phyloP scores from a whole-genome alignment of 35 echinoderm and acorn worm species.

The Acanthaster planci region DNA sequence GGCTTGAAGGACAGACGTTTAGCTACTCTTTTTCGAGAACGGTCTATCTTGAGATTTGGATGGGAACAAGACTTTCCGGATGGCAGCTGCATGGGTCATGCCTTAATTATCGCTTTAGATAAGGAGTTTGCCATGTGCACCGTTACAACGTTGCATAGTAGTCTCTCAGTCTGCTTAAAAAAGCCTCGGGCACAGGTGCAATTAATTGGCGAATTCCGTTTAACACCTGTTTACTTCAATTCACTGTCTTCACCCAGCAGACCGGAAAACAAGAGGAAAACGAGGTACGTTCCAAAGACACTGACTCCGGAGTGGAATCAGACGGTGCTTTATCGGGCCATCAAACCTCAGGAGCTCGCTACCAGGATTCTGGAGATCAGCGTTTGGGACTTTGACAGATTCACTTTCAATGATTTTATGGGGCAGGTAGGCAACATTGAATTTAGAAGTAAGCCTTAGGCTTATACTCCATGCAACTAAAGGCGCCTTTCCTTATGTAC shows the following conservation, averaged over 20 bases:
- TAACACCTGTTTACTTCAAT: neutral
- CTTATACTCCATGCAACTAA: no score
- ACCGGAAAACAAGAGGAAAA: slow-evolving; percentile 71
- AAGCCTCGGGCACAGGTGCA: no score
- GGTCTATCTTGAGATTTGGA: no score
- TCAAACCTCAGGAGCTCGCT: slow-evolving; percentile 65
- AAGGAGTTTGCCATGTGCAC: no score
- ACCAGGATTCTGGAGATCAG: slow-evolving; percentile 80
- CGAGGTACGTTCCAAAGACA: slow-evolving; percentile 79
- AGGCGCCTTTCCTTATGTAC: no score
- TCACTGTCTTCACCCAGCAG: slow-evolving; percentile 27
- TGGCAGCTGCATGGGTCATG: no score
- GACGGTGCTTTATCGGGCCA: slow-evolving; percentile 73
- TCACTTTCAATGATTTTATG: slow-evolving; percentile 88
- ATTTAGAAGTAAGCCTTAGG: no score
- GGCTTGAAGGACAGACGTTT: no score
- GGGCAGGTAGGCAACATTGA: slow-evolving; percentile 62
- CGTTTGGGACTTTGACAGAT: slow-evolving; percentile 84
- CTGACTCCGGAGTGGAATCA: slow-evolving; percentile 96
- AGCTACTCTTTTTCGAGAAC: no score
- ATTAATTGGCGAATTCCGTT: neutral
- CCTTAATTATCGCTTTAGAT: no score
- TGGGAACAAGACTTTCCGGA: no score
- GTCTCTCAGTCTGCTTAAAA: no score
- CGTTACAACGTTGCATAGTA: neutral